Evolutionary conservation across 1,140 invertebrate genomes (phyloP).

Genomic region (Notospermus geniculatus): DNA sequence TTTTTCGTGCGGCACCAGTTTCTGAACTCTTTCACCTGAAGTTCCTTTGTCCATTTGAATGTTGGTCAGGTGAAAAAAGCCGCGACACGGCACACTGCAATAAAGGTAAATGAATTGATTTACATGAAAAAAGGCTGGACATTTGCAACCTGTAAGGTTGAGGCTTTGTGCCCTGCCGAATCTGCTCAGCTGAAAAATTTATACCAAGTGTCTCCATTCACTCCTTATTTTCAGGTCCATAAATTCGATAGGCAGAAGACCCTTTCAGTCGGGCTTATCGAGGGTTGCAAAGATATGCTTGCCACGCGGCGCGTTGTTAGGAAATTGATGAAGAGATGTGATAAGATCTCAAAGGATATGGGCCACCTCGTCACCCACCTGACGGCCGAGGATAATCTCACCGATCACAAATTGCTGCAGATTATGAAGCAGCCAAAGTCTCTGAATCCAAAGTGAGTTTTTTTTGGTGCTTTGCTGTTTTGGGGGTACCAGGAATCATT

Average conservation of each 20-base stretch:
- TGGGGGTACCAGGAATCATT: no score
- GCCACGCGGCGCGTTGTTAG: constrained; percentile 54
- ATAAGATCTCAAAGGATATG: constrained; percentile 56
- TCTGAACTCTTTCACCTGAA: no score
- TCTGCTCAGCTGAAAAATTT: background rate
- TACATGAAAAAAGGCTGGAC: background rate
- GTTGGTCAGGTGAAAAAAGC: no score
- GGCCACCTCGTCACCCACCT: constrained; percentile 54
- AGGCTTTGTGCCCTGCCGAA: background rate
- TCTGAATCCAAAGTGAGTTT: constrained; percentile 48
- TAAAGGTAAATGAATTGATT: background rate
- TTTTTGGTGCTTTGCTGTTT: no score
- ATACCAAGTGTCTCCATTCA: no score
- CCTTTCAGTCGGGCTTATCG: constrained; percentile 53
- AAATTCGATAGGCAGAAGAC: constrained; percentile 48
- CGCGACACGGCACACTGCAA: no score
- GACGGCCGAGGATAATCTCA: constrained; percentile 25
- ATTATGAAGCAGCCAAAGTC: constrained; percentile 55
- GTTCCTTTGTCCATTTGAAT: no score
- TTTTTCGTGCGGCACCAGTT: no score
- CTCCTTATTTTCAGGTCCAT: constrained; percentile 32
- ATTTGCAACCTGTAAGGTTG: background rate
- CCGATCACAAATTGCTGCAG: constrained; percentile 37
- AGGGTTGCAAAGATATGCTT: constrained; percentile 56
- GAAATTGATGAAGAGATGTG: constrained; percentile 59